Evolutionary conservation across 2,113 vertebrate species (phyloP), one percentile per base, ranked within the genome.

Genomic region (Hemiprocne comata): DNA sequence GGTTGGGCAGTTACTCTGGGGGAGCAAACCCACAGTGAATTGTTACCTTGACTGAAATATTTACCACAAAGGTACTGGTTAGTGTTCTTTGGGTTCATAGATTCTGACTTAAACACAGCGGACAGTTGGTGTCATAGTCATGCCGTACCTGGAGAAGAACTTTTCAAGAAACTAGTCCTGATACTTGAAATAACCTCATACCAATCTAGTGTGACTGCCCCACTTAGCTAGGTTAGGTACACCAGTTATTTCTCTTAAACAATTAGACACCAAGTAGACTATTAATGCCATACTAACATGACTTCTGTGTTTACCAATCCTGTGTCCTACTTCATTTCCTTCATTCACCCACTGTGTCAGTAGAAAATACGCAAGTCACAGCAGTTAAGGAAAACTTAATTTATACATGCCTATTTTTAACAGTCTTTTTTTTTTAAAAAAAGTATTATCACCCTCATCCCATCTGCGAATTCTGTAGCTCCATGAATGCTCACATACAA

Each of bases 21-120:
- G 28, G 46, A 85, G 4, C 11, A 85, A 54, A 17, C 3, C 7
- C 24, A 10, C 60, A 50, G 34, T 3, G 33, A 34, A 13, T 4
- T 3, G 5, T 17, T 46, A n/a, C 6, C 53, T 19, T 5, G 5
- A 8, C 65, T 6, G 17, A 10, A 48, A 33, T 3, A n/a, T 0
- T 12, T 5, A 21, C 15, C 61, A 25, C 34, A 7, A 17, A 36
- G 26, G 7, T 5, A 44, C 17, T 26, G 44, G 19, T 16, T 11
- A n/a, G 10, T 0, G 0, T 1, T 20, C 3, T 90, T 33, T 3
- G 5, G 1, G 3, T 8, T 33, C 26, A 28, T 0, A 19, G 13
- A 3, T 2, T 55, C 51, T 7, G 44, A 33, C 1, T 19, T 17
- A 8, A 19, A 23, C 4, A 4, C 2, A 26, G 18, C 17, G 73